phyloP scores from a whole-genome alignment of 2,888 invertebrate species.

The Netelia fuscicornis region DNA sequence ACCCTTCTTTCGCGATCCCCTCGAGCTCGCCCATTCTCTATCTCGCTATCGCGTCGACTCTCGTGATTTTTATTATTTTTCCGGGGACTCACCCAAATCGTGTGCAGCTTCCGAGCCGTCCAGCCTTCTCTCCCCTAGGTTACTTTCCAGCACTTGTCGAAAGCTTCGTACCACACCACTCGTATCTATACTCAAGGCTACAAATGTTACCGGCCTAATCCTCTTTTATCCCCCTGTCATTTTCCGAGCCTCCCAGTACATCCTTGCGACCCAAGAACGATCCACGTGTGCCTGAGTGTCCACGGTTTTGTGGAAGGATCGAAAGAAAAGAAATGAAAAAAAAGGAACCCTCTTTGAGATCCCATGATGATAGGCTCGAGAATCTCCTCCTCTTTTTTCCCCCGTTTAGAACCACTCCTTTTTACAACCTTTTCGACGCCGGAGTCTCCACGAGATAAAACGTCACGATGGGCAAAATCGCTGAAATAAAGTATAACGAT shows the following conservation, averaged over 20 bases:
- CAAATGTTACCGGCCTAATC: slow-evolving; percentile 72
- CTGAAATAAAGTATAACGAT: too few species aligned
- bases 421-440: too few species aligned
- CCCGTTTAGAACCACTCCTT: background rate
- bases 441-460: too few species aligned
- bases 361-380: slow-evolving; percentile 18
- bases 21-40: slow-evolving; percentile 26
- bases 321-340: slow-evolving; percentile 1
- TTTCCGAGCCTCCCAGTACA: slow-evolving; percentile 62
- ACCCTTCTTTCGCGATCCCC: background rate
- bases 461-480: too few species aligned
- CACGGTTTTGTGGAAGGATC: background rate
- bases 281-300: slow-evolving; percentile 56
- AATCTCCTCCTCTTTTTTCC: slow-evolving; percentile 22
- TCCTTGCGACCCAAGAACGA: slow-evolving; percentile 40
- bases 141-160: slow-evolving; percentile 11
- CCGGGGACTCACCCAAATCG: slow-evolving; percentile 37
- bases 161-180: slow-evolving; percentile 29
- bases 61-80: slow-evolving; percentile 72
- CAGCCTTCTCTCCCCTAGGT: slow-evolving; percentile 13
- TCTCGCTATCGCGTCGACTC: slow-evolving; percentile 44
- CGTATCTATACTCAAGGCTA: slow-evolving; percentile 57
- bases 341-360: slow-evolving; percentile 9
- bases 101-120: background rate
- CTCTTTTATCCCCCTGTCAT: slow-evolving; percentile 72